Percentiles rank a stretch among this genome's conserved stretches.
These are phyloP conservation scores for Aplodontia rufa DNA, from an alignment of 2,113 vertebrate species.

Conservation along the genomic window DNA sequence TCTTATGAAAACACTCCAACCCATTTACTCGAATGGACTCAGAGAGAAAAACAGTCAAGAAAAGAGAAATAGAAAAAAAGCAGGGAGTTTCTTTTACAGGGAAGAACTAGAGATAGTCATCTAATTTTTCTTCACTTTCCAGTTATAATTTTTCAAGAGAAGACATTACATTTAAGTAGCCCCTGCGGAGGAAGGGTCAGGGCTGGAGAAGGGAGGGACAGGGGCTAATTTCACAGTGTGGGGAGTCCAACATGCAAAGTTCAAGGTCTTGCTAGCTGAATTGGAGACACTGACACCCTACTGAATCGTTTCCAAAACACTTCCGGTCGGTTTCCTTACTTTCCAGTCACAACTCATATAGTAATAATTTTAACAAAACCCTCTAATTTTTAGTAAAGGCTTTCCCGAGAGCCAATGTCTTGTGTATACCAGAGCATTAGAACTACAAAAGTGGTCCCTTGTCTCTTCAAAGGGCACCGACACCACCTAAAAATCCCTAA, in stretches of 20 bases:
- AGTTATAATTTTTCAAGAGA: background rate
- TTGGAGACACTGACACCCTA: background rate
- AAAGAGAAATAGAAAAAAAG: slow-evolving; percentile 17
- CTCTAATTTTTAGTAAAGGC: background rate
- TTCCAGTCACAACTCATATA: background rate
- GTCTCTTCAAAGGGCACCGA: background rate
- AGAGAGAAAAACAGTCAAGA: background rate
- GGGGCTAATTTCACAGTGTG: background rate
- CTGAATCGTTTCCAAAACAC: background rate
- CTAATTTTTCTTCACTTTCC: background rate
- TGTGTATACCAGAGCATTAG: background rate
- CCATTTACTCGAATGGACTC: background rate
- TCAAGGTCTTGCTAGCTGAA: slow-evolving; percentile 12
- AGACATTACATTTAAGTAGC: background rate
- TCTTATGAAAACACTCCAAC: background rate
- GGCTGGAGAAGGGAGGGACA: background rate
- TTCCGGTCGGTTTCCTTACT: background rate
- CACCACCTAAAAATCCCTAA: background rate
- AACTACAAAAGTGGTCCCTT: background rate
- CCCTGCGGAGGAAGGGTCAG: background rate
- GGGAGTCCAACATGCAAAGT: background rate
- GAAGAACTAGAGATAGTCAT: background rate
- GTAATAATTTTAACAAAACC: background rate
- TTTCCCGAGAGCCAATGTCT: background rate
- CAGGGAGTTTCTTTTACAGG: background rate